phyloP scores from a whole-genome alignment of 1,140 invertebrate species.

The Zaprionus kolodkinae region DNA sequence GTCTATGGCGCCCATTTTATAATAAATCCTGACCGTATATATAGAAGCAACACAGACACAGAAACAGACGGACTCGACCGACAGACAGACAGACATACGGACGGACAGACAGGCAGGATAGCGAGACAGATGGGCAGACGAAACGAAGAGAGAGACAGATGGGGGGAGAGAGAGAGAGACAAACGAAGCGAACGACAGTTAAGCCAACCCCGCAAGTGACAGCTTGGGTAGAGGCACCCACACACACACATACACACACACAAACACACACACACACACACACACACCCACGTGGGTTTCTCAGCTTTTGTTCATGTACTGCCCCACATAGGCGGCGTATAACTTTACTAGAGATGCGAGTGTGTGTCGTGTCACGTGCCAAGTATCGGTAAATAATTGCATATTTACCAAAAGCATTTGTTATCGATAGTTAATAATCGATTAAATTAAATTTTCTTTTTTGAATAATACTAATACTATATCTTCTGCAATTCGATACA shows the following conservation, averaged over 20 bases:
- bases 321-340: conserved; percentile 38
- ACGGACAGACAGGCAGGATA: conserved; percentile 7
- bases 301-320: conserved; percentile 71
- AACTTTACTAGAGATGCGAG: conserved; percentile 7
- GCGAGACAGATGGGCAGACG: conserved; percentile 1
- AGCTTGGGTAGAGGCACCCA: background rate
- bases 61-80: background rate
- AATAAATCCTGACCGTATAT: conserved; percentile 69
- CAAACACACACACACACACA: background rate
- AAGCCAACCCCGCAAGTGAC: conserved; percentile 17
- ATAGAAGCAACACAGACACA: conserved; percentile 23
- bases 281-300: conserved; percentile 28
- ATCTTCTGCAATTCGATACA: too few relatives aligned
- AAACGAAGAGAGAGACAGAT: background rate
- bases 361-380: background rate
- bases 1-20: conserved; percentile 79
- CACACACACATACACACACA: background rate
- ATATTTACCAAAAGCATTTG: too few relatives aligned
- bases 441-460: too few relatives aligned
- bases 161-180: background rate
- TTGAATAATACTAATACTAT: too few relatives aligned
- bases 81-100: conserved; percentile 2
- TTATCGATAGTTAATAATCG: background rate
- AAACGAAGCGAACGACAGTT: conserved; percentile 1
- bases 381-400: background rate